Conservation (phyloP, 2,888 invertebrate species). For the Oscheius onirici region DNA sequence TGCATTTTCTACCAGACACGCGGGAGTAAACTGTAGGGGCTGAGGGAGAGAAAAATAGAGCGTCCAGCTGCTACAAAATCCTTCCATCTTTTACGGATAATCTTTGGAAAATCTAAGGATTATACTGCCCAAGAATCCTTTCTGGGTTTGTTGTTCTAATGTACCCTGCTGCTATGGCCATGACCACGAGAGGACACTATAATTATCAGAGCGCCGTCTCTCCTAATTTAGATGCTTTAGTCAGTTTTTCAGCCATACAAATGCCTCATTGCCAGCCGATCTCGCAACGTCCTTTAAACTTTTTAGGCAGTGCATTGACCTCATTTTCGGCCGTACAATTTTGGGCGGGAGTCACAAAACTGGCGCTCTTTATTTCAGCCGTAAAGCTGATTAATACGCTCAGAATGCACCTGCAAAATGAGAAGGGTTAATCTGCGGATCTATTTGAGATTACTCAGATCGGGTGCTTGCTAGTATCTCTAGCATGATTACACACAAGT, state of each 20-base stretch:
- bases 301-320: slow-evolving; percentile 26
- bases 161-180: slow-evolving; percentile 13
- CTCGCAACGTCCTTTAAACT: slow-evolving; percentile 7
- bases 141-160: background rate
- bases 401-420: background rate
- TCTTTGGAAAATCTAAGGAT: too few relatives aligned
- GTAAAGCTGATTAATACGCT: background rate
- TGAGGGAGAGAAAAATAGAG: background rate
- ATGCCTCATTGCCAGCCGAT: background rate
- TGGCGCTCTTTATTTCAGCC: background rate
- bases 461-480: slow-evolving; percentile 9
- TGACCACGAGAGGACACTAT: slow-evolving; percentile 6
- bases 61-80: background rate
- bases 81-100: background rate
- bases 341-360: background rate
- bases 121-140: background rate
- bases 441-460: slow-evolving; percentile 37
- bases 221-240: slow-evolving; percentile 10
- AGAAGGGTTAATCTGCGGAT: slow-evolving; percentile 1
- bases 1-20: background rate
- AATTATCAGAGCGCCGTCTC: slow-evolving; percentile 9
- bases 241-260: background rate
- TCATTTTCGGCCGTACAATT: slow-evolving; percentile 1
- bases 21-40: background rate
- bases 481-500: too few relatives aligned